phyloP scores from a whole-genome alignment of 2,888 invertebrate species.

The Platycheirus albimanus region DNA sequence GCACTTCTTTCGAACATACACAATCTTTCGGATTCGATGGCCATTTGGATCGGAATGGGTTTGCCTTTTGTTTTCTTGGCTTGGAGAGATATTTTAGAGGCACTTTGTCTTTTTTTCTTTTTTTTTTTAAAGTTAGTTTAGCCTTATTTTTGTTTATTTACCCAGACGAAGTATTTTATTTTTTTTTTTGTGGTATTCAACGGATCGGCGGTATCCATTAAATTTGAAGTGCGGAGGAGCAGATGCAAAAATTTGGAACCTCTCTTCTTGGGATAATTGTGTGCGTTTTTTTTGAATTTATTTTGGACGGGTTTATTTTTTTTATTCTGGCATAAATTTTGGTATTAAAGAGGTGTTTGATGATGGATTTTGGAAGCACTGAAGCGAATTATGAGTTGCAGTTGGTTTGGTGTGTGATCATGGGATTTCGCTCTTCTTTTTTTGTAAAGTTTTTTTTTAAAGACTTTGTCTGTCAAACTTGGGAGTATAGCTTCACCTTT shows the following conservation, averaged over 20 bases:
- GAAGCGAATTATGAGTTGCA: slow-evolving; percentile 66
- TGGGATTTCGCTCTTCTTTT: slow-evolving; percentile 8
- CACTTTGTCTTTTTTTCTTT: slow-evolving; percentile 52
- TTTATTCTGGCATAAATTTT: slow-evolving; percentile 47
- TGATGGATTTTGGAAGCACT: slow-evolving; percentile 64
- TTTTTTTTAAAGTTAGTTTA: neutral
- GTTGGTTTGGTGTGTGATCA: slow-evolving; percentile 43
- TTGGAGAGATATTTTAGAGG: too few relatives aligned
- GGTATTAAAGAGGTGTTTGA: slow-evolving; percentile 61
- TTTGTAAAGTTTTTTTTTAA: slow-evolving; percentile 3
- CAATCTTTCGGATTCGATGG: slow-evolving; percentile 34
- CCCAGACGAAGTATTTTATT: slow-evolving; percentile 44
- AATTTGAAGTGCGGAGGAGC: slow-evolving; percentile 68
- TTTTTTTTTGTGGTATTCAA: slow-evolving; percentile 23
- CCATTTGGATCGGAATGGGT: slow-evolving; percentile 55
- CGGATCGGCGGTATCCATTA: slow-evolving; percentile 58
- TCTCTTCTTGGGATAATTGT: neutral
- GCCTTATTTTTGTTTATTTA: slow-evolving; percentile 57
- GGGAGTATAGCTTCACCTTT: too few relatives aligned
- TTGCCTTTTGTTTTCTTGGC: slow-evolving; percentile 31
- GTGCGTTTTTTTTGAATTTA: slow-evolving; percentile 1
- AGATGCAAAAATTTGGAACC: slow-evolving; percentile 73
- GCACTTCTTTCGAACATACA: slow-evolving; percentile 14
- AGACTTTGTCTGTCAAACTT: slow-evolving; percentile 6
- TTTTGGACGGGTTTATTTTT: slow-evolving; percentile 9